These are phyloP conservation scores for Poecilia picta DNA, from an alignment of 2,797 vertebrate genomes.

Conservation along the genomic window DNA sequence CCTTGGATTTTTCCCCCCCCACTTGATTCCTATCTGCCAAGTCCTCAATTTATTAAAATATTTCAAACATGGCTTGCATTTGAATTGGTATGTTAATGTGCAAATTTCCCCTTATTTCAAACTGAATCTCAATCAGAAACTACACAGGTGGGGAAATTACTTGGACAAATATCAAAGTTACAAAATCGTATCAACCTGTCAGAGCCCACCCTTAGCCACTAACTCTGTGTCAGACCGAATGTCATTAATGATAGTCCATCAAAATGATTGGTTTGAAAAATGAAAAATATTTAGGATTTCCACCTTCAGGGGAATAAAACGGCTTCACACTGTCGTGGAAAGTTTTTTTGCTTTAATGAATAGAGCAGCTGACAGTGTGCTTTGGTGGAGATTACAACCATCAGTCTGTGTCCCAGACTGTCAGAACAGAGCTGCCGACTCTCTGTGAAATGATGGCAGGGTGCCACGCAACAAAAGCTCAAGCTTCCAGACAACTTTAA, in stretches of 20 bases:
- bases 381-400: constrained; percentile 50
- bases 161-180: not conserved
- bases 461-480: constrained; percentile 34
- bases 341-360: constrained; percentile 40
- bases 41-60: not conserved
- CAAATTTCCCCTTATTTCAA: not conserved
- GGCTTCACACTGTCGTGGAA: not conserved
- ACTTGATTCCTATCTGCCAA: not conserved
- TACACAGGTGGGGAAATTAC: constrained; percentile 6
- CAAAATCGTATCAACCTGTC: constrained; percentile 8
- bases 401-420: constrained; percentile 42
- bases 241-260: constrained; percentile 9
- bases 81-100: constrained; percentile 1
- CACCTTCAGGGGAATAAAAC: constrained; percentile 16
- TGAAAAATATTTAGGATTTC: not conserved
- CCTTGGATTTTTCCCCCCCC: not conserved
- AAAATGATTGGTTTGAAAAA: constrained; percentile 9
- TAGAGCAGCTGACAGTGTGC: constrained; percentile 39
- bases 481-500: constrained; percentile 48
- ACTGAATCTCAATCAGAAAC: constrained; percentile 5
- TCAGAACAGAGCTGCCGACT: constrained; percentile 38
- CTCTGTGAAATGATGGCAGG: constrained; percentile 37
- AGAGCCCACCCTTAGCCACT: not conserved
- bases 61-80: not conserved
- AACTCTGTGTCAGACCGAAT: constrained; percentile 13